Conservation (phyloP, 2,797 vertebrate genomes). For the Semaprochilodus insignis region DNA sequence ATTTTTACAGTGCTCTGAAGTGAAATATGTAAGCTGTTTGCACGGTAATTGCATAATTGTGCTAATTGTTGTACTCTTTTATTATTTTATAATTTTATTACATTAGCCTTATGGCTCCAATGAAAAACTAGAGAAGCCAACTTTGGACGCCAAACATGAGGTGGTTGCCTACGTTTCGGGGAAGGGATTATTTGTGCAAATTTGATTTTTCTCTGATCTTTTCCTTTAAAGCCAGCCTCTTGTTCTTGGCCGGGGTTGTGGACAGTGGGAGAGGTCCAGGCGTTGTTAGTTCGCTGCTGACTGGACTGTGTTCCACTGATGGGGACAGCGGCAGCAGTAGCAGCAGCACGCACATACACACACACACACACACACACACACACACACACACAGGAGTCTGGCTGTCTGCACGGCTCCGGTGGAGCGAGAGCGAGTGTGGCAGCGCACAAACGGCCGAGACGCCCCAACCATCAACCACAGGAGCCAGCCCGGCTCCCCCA, state of each 20-base stretch:
- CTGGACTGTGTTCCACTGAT: slow-evolving; percentile 34
- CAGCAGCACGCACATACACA: background rate
- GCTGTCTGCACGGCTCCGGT: slow-evolving; percentile 57
- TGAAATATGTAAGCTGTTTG: too few species aligned
- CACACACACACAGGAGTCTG: slow-evolving; percentile 45
- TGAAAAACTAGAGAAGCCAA: background rate
- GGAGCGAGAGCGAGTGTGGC: slow-evolving; percentile 59
- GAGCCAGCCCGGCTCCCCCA: slow-evolving; percentile 59
- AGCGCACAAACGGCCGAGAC: slow-evolving; percentile 61
- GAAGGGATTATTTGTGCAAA: background rate
- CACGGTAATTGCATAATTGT: too few species aligned
- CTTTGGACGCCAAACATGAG: background rate
- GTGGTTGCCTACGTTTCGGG: background rate
- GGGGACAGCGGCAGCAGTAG: slow-evolving; percentile 44
- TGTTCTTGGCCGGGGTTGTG: slow-evolving; percentile 17
- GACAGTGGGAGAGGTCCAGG: slow-evolving; percentile 18
- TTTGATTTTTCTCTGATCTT: background rate
- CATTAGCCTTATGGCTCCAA: background rate
- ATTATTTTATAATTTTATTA: too few species aligned
- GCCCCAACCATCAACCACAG: slow-evolving; percentile 60
- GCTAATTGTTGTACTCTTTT: too few species aligned
- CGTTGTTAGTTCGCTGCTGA: slow-evolving; percentile 28
- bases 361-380: background rate
- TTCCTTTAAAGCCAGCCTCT: background rate
- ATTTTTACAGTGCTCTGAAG: too few species aligned